Conservation (phyloP, 2,888 invertebrate species). For the Odontothrips loti region DNA sequence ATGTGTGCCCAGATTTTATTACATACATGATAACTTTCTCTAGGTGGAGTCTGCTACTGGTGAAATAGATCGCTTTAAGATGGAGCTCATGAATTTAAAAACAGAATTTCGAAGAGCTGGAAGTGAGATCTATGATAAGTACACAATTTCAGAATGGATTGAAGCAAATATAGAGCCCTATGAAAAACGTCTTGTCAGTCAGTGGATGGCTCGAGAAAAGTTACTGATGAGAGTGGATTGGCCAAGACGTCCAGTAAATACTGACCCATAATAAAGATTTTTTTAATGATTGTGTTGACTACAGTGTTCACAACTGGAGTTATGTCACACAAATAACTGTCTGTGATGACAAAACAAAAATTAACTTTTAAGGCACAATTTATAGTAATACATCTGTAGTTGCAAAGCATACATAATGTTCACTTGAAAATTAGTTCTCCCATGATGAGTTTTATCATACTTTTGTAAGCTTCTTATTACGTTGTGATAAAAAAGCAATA, state of each 20-base stretch:
- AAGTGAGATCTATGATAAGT: conserved; percentile 48
- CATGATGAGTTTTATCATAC: not conserved
- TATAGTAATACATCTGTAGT: not conserved
- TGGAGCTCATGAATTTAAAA: conserved; percentile 48
- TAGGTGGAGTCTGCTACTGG: conserved; percentile 48
- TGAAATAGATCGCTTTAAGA: conserved; percentile 47
- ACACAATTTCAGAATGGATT: conserved; percentile 50
- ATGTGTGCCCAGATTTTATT: too few relatives aligned
- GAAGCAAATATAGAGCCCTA: conserved; percentile 47
- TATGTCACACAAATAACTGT: not conserved
- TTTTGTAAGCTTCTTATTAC: too few relatives aligned
- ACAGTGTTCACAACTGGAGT: not conserved
- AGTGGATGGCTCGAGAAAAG: conserved; percentile 48
- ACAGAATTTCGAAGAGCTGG: conserved; percentile 47
- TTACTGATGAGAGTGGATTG: conserved; percentile 50
- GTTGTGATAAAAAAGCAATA: too few relatives aligned
- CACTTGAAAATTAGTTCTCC: not conserved
- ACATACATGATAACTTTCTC: not conserved
- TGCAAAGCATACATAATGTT: not conserved
- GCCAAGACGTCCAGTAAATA: conserved; percentile 52
- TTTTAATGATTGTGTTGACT: conserved; percentile 29
- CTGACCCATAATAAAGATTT: not conserved
- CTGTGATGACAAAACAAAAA: not conserved
- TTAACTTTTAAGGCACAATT: not conserved
- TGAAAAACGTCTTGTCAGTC: conserved; percentile 45